Conservation (phyloP, 23 tunicate species). For the Botrylloides violaceus region DNA sequence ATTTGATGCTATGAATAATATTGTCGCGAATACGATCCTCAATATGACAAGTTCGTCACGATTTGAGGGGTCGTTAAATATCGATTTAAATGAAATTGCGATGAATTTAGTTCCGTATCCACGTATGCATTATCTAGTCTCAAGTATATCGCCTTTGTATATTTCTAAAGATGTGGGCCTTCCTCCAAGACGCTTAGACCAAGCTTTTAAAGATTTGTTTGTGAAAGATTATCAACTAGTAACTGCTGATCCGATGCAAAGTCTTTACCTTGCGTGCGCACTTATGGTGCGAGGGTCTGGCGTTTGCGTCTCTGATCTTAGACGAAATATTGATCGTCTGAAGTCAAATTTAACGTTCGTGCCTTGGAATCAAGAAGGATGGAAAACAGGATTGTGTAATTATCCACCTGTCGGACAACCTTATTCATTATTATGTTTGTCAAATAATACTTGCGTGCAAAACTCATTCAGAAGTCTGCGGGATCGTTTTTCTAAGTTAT, state of each 20-base stretch:
- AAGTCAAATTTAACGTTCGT: conserved; percentile 68
- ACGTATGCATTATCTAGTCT: conserved; percentile 69
- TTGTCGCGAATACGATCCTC: conserved; percentile 90
- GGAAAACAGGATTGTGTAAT: conserved; percentile 98
- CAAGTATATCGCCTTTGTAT: conserved; percentile 82
- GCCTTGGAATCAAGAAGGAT: conserved; percentile 98
- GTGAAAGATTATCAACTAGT: conserved; percentile 66
- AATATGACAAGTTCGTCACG: conserved; percentile 95
- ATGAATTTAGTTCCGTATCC: conserved; percentile 99
- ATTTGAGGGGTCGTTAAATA: conserved; percentile 95
- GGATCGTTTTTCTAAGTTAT: conserved; percentile 51
- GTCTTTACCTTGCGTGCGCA: conserved; percentile 83
- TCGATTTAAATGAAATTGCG: conserved; percentile 98
- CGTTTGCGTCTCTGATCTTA: conserved; percentile 78
- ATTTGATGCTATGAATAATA: conserved; percentile 89
- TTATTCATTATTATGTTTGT: conserved; percentile 68
- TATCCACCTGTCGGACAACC: conserved; percentile 90
- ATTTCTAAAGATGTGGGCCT: conserved; percentile 88
- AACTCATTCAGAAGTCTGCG: conserved; percentile 55
- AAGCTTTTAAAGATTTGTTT: conserved; percentile 85
- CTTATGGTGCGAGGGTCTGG: conserved; percentile 87
- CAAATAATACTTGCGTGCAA: conserved; percentile 78
- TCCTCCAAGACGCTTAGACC: conserved; percentile 70
- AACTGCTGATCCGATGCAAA: conserved; percentile 52
- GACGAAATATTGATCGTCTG: conserved; percentile 67